Evolutionary conservation across 2,888 invertebrate genomes (phyloP).

Genomic region (Sisyra nigra): DNA sequence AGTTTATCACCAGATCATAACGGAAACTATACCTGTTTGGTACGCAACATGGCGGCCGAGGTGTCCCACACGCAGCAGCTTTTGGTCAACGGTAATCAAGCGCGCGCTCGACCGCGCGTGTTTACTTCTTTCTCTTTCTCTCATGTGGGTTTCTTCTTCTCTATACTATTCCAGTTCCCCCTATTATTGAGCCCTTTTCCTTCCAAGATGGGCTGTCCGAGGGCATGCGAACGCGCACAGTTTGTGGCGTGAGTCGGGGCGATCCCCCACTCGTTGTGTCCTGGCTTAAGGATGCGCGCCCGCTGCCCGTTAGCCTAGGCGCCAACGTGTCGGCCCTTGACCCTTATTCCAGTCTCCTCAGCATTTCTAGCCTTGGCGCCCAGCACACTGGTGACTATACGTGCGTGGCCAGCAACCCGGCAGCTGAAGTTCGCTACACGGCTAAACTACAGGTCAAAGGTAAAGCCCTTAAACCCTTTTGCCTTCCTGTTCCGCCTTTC

Average conservation of each 20-base stretch:
- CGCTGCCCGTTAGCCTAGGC: slow-evolving; percentile 44
- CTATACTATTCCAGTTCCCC: slow-evolving; percentile 52
- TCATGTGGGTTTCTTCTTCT: slow-evolving; percentile 39
- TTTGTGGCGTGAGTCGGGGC: slow-evolving; percentile 65
- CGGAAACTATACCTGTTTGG: slow-evolving; percentile 62
- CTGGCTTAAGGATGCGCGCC: slow-evolving; percentile 70
- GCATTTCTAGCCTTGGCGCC: slow-evolving; percentile 59
- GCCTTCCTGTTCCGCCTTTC: slow-evolving; percentile 11
- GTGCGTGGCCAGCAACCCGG: slow-evolving; percentile 63
- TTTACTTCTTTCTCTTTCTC: slow-evolving; percentile 36
- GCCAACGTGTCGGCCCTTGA: slow-evolving; percentile 57
- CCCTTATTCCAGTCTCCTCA: slow-evolving; percentile 60
- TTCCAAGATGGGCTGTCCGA: slow-evolving; percentile 70
- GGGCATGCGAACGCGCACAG: slow-evolving; percentile 66
- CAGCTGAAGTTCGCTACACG: slow-evolving; percentile 63
- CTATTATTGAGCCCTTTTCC: slow-evolving; percentile 72
- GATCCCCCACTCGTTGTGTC: slow-evolving; percentile 64
- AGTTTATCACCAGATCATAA: slow-evolving; percentile 59
- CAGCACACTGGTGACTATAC: slow-evolving; percentile 63
- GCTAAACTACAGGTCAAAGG: slow-evolving; percentile 70
- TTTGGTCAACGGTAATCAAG: slow-evolving; percentile 60
- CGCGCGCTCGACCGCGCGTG: slow-evolving; percentile 26
- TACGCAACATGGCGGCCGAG: slow-evolving; percentile 54
- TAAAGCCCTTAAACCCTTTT: slow-evolving; percentile 31
- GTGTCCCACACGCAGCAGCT: slow-evolving; percentile 56